These are phyloP conservation scores for Setophaga coronata DNA, from an alignment of 2,113 vertebrate genomes.

Conservation along the genomic window DNA sequence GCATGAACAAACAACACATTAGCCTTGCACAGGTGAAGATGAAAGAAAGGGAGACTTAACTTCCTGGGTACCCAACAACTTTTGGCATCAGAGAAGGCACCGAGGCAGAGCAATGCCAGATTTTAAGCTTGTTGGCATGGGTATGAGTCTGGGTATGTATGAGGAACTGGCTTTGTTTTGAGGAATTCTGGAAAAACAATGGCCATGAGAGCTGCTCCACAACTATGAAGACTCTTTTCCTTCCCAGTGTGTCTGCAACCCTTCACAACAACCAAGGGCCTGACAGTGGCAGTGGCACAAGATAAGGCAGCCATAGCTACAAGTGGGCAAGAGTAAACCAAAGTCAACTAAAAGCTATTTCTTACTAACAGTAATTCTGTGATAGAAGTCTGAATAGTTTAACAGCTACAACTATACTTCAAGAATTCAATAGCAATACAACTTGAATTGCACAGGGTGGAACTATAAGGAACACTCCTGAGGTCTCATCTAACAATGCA, in stretches of 20 bases:
- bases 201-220: background rate
- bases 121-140: background rate
- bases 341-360: background rate
- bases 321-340: background rate
- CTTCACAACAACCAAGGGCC: background rate
- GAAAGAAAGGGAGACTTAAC: background rate
- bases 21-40: background rate
- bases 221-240: background rate
- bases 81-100: background rate
- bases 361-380: background rate
- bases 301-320: background rate
- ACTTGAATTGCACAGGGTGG: background rate
- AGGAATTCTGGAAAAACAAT: background rate
- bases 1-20: background rate
- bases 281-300: background rate
- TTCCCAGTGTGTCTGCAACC: background rate
- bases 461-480: background rate
- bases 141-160: rapidly evolving
- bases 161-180: background rate
- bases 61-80: background rate
- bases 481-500: background rate
- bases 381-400: background rate
- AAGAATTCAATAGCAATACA: background rate
- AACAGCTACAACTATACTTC: background rate
- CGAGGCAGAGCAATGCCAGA: background rate